Conservation (phyloP, 2,113 vertebrate genomes). For the Rhagologus leucostigma region DNA sequence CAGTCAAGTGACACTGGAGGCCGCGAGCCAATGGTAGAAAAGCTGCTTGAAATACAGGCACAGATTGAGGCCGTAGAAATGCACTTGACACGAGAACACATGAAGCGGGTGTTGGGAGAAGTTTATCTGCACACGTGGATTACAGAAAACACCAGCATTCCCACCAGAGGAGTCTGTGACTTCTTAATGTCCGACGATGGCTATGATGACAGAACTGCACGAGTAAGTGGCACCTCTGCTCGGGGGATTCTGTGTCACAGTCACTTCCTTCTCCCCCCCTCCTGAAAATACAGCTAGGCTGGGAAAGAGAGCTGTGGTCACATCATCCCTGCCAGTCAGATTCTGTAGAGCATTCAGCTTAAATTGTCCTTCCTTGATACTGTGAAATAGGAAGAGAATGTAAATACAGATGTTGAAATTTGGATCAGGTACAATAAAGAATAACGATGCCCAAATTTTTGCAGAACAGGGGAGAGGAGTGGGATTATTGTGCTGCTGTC, state of each 20-base stretch:
- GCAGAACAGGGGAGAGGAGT: background rate
- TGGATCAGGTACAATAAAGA: background rate
- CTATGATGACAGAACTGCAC: slow-evolving; percentile 83
- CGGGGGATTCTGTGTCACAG: background rate
- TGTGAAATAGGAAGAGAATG: background rate
- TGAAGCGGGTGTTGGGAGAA: slow-evolving; percentile 93
- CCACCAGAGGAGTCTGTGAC: slow-evolving; percentile 89
- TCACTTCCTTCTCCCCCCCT: background rate
- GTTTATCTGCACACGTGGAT: slow-evolving; percentile 93
- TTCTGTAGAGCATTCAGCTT: background rate
- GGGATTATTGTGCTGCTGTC: background rate
- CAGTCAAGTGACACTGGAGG: slow-evolving; percentile 45
- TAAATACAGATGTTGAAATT: background rate
- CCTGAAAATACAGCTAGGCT: background rate
- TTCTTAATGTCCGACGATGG: slow-evolving; percentile 81
- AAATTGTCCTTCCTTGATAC: background rate
- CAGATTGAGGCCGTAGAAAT: slow-evolving; percentile 84
- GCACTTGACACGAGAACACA: slow-evolving; percentile 87
- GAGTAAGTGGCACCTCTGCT: slow-evolving; percentile 77
- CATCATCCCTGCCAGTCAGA: background rate
- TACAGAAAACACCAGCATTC: slow-evolving; percentile 89
- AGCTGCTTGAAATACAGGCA: slow-evolving; percentile 78
- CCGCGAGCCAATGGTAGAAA: slow-evolving; percentile 72
- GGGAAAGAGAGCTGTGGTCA: background rate
- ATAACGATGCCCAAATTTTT: background rate